Percentiles rank a stretch among this genome's conserved stretches.
Evolutionary conservation across 2,888 invertebrate species (phyloP).

Genomic region (Drosophila kanekoi): DNA sequence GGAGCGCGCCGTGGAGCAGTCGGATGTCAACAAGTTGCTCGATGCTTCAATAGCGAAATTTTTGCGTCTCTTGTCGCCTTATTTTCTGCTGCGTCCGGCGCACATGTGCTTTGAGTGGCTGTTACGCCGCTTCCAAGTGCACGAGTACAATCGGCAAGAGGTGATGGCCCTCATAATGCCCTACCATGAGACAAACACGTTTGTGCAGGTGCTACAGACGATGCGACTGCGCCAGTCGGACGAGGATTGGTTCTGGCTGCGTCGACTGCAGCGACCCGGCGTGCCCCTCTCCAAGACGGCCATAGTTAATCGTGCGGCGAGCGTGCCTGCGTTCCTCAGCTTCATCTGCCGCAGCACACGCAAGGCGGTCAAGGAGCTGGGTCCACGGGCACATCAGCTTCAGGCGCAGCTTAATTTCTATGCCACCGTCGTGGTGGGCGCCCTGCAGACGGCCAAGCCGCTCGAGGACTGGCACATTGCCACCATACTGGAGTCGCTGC

Average conservation of each 20-base stretch:
- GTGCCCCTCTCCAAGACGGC: conserved; percentile 90
- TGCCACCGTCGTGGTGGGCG: conserved; percentile 90
- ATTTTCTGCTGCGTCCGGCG: conserved; percentile 91
- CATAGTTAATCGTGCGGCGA: conserved; percentile 90
- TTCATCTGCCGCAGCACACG: conserved; percentile 88
- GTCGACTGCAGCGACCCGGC: conserved; percentile 90
- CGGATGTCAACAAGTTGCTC: conserved; percentile 91
- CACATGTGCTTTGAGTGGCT: conserved; percentile 98
- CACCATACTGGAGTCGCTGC: conserved; percentile 89
- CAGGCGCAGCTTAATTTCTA: conserved; percentile 93
- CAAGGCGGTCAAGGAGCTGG: conserved; percentile 87
- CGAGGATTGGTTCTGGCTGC: conserved; percentile 91
- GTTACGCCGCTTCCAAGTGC: conserved; percentile 94
- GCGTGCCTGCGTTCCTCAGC: conserved; percentile 88
- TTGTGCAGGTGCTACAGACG: conserved; percentile 92
- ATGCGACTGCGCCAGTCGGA: conserved; percentile 87
- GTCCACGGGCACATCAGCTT: conserved; percentile 87
- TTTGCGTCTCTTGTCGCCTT: conserved; percentile 93
- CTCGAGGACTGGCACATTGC: conserved; percentile 89
- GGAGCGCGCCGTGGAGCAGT: conserved; percentile 92
- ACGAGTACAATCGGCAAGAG: conserved; percentile 94
- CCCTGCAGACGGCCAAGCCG: conserved; percentile 86
- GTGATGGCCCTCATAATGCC: conserved; percentile 94
- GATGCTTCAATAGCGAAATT: conserved; percentile 92
- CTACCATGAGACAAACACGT: conserved; percentile 96